Conservation (phyloP, 2,113 vertebrate genomes). For the Ancistrus triradiatus region DNA sequence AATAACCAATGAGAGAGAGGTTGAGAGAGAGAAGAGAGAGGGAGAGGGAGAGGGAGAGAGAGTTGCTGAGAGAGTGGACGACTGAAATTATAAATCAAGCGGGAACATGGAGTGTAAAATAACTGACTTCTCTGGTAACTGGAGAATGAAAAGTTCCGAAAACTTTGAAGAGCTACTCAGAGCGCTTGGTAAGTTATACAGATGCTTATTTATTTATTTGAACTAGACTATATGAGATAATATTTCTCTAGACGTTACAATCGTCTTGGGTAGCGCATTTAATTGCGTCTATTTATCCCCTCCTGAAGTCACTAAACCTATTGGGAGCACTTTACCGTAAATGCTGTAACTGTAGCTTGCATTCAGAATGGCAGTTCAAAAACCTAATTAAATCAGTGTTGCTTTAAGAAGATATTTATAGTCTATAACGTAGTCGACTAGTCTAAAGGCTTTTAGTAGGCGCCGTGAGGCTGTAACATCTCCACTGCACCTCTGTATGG, state of each 20-base stretch:
- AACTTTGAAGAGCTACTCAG: slow-evolving; percentile 88
- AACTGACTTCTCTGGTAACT: slow-evolving; percentile 82
- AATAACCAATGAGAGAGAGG: neutral
- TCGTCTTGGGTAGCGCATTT: neutral
- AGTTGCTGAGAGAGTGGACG: too few species aligned
- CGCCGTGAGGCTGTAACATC: too few species aligned
- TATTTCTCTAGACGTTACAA: too few species aligned
- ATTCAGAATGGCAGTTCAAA: neutral
- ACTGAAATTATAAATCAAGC: too few species aligned
- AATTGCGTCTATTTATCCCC: neutral
- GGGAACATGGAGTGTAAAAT: slow-evolving; percentile 60
- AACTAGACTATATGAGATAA: too few species aligned
- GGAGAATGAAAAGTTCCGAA: slow-evolving; percentile 87
- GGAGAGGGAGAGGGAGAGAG: neutral
- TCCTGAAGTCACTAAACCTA: neutral
- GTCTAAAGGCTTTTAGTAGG: too few species aligned
- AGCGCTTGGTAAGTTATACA: slow-evolving; percentile 71
- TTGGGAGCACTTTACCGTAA: too few species aligned
- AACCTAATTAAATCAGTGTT: neutral
- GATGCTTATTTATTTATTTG: neutral
- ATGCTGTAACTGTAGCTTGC: too few species aligned
- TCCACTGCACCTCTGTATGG: too few species aligned
- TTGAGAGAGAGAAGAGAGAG: neutral
- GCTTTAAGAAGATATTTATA: neutral
- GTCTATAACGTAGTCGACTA: too few species aligned